These are phyloP conservation scores for Zalophus californianus DNA, from an alignment of 2,797 vertebrate species.

Conservation along the genomic window DNA sequence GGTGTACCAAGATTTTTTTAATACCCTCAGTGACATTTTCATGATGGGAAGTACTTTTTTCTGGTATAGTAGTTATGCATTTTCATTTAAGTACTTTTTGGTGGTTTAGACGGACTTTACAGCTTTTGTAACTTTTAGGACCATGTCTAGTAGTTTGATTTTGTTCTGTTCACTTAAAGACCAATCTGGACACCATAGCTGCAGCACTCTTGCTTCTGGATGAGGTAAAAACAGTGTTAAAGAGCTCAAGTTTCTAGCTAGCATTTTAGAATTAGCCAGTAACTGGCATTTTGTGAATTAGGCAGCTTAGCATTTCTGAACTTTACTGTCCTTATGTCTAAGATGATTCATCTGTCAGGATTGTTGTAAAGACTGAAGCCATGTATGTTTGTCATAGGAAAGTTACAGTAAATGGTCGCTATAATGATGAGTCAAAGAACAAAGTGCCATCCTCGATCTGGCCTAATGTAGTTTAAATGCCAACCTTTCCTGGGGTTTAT, in stretches of 20 bases:
- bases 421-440: slow-evolving; percentile 34
- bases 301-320: neutral
- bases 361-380: neutral
- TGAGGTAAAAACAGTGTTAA: slow-evolving; percentile 13
- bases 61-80: neutral
- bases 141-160: neutral
- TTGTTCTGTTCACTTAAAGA: neutral
- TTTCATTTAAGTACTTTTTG: neutral
- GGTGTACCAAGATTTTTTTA: neutral
- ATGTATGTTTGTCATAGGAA: neutral
- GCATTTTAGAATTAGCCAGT: neutral
- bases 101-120: neutral
- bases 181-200: neutral
- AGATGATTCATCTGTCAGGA: neutral
- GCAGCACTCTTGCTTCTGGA: neutral
- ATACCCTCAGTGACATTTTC: neutral
- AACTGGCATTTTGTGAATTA: slow-evolving; percentile 10
- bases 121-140: neutral
- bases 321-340: neutral
- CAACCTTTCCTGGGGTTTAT: neutral
- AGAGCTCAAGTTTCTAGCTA: neutral
- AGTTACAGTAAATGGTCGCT: neutral
- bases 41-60: neutral
- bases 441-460: neutral
- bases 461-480: neutral